Evolutionary conservation across 2,113 vertebrate species (phyloP).

Genomic region (Microcebus murinus): DNA sequence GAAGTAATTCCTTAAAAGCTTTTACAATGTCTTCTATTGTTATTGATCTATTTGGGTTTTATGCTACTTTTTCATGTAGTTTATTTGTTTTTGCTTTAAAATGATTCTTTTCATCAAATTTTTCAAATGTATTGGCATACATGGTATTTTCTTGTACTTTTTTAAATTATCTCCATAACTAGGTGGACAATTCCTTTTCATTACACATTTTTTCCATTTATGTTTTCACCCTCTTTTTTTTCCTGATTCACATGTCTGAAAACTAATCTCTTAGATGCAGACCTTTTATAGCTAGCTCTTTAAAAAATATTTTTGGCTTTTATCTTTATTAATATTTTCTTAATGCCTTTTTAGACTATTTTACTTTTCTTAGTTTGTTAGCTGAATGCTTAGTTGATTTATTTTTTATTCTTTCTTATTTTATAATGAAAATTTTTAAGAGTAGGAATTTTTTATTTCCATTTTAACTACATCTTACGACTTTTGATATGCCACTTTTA

Average conservation of each 20-base stretch:
- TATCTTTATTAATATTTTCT: conserved; percentile 21
- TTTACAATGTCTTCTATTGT: background rate
- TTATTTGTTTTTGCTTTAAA: conserved; percentile 9
- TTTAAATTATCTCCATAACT: background rate
- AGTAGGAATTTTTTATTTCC: background rate
- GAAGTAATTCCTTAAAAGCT: conserved; percentile 35
- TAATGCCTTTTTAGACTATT: background rate
- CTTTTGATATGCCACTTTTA: background rate
- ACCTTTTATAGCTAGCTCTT: background rate
- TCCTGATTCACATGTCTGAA: background rate
- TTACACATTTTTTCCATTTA: conserved; percentile 23
- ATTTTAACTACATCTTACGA: background rate
- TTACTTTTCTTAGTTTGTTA: background rate
- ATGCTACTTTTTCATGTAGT: background rate
- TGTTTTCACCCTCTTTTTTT: background rate
- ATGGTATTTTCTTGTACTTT: background rate
- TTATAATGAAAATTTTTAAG: conserved; percentile 30
- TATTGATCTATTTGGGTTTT: background rate
- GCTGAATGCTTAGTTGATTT: background rate
- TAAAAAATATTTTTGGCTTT: background rate
- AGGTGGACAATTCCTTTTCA: background rate
- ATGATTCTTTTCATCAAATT: background rate
- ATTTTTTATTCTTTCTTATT: conserved; percentile 40
- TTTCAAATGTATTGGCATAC: background rate
- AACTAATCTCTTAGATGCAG: background rate